A percentile compares a stretch with the other conserved stretches of the same genome.
These are phyloP conservation scores for Drosophila mercatorum DNA, from an alignment of 2,888 invertebrate species.

Conservation along the genomic window DNA sequence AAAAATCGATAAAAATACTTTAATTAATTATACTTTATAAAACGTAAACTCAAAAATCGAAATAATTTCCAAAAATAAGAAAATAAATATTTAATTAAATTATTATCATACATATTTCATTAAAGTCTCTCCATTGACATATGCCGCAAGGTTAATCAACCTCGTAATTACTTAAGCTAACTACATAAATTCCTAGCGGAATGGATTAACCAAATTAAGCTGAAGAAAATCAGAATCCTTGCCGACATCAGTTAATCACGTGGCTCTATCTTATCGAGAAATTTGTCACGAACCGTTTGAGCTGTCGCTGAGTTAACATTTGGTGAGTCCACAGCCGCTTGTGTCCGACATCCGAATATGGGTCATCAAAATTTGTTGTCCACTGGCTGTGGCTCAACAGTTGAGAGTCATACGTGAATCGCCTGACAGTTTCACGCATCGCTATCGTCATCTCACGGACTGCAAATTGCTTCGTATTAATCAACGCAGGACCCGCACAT, in stretches of 20 bases:
- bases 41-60: no score
- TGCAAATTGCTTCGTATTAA: conserved; percentile 70
- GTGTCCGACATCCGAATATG: conserved; percentile 34
- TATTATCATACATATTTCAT: no score
- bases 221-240: not conserved
- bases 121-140: not conserved
- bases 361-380: conserved; percentile 48
- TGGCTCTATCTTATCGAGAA: not conserved
- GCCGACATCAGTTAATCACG: not conserved
- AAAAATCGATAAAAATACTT: no score
- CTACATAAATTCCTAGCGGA: not conserved
- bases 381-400: conserved; percentile 51
- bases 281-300: conserved; percentile 16
- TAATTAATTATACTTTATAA: no score
- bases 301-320: conserved; percentile 24
- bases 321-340: conserved; percentile 18
- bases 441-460: conserved; percentile 25
- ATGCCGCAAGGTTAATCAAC: not conserved
- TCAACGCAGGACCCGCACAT: conserved; percentile 58
- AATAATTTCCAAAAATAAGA: no score
- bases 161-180: not conserved
- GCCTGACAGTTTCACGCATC: conserved; percentile 67
- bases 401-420: conserved; percentile 52
- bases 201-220: not conserved
- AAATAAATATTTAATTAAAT: no score